Conservation (phyloP, 2,888 invertebrate species). For the Campoplex capitator region DNA sequence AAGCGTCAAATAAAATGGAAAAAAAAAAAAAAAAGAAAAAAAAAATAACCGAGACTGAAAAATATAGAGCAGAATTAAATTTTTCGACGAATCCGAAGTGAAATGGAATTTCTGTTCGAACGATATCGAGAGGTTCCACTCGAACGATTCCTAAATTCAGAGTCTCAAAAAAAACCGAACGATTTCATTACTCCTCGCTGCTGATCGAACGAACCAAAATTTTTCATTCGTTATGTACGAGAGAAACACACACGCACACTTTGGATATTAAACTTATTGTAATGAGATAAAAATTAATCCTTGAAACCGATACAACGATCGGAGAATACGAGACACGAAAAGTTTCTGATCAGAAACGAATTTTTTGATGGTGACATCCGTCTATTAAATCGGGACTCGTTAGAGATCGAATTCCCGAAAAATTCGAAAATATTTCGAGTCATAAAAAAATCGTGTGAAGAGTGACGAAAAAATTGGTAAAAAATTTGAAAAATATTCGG, state of each 20-base stretch:
- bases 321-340: slow-evolving; percentile 1
- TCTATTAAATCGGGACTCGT: not conserved
- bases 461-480: not conserved
- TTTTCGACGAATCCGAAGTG: not conserved
- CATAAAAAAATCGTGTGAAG: not conserved
- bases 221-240: not conserved
- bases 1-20: not conserved
- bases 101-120: not conserved
- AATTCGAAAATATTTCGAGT: too few relatives aligned
- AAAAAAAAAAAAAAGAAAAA: too few relatives aligned
- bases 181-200: not conserved
- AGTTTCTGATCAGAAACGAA: not conserved
- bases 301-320: slow-evolving; percentile 4
- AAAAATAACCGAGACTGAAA: too few relatives aligned
- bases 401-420: too few relatives aligned
- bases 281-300: slow-evolving; percentile 35
- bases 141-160: not conserved
- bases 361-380: slow-evolving; percentile 6
- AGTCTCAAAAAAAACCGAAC: not conserved
- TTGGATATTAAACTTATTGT: not conserved
- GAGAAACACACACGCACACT: too few relatives aligned
- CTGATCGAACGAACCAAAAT: not conserved
- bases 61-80: too few relatives aligned
- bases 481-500: not conserved
- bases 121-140: not conserved